phyloP scores from a whole-genome alignment of 2,113 vertebrate genomes.

The Anoplopoma fimbria region DNA sequence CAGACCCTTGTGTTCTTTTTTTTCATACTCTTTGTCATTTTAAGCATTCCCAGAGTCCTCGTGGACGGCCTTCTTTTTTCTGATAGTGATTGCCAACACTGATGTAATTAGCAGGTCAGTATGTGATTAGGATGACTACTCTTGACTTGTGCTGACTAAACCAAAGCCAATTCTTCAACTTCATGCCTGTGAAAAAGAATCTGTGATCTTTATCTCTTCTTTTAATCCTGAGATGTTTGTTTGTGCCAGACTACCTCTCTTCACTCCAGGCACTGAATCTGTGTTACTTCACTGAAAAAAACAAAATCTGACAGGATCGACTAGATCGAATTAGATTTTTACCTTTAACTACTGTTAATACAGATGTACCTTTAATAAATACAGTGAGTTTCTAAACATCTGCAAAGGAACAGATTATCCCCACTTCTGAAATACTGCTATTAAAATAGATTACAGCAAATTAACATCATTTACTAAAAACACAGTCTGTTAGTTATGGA shows the following conservation, averaged over 20 bases:
- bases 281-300: slow-evolving; percentile 39
- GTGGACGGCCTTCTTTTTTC: slow-evolving; percentile 56
- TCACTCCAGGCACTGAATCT: slow-evolving; percentile 58
- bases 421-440: slow-evolving; percentile 1
- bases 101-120: slow-evolving; percentile 48
- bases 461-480: not conserved
- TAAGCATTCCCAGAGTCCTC: slow-evolving; percentile 72
- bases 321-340: slow-evolving; percentile 9
- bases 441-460: not conserved
- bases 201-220: slow-evolving; percentile 49
- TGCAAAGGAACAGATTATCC: slow-evolving; percentile 22
- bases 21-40: slow-evolving; percentile 46
- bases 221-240: slow-evolving; percentile 50
- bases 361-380: slow-evolving; percentile 30
- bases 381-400: slow-evolving; percentile 20
- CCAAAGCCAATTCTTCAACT: slow-evolving; percentile 68
- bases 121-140: slow-evolving; percentile 45
- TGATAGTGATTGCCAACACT: slow-evolving; percentile 49
- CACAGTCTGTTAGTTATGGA: not conserved
- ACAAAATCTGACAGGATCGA: slow-evolving; percentile 9
- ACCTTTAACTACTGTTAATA: slow-evolving; percentile 43
- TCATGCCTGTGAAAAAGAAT: slow-evolving; percentile 63
- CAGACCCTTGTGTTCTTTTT: slow-evolving; percentile 52
- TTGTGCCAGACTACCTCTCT: slow-evolving; percentile 78
- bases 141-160: slow-evolving; percentile 58